Conservation (phyloP, 2,888 invertebrate genomes). For the Lydus trimaculatus region DNA sequence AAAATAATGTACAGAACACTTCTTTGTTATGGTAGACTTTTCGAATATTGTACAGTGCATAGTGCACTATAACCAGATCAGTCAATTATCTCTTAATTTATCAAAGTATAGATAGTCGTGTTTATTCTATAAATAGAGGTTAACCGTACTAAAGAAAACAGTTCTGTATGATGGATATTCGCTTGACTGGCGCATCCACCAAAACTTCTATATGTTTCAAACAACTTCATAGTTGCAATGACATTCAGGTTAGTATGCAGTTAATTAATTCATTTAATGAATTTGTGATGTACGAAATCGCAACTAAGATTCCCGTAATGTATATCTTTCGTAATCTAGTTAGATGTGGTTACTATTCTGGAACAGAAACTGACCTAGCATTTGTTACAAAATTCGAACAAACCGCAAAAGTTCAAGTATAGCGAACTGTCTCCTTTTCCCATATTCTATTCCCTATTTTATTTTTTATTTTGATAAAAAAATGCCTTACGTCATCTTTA, state of each 20-base stretch:
- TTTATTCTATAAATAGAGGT: no score
- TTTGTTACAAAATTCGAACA: slow-evolving; percentile 53
- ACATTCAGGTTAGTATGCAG: slow-evolving; percentile 9
- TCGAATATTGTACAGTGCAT: no score
- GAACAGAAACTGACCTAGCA: slow-evolving; percentile 53
- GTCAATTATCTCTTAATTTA: no score
- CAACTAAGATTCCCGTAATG: slow-evolving; percentile 49
- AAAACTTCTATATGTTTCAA: not conserved
- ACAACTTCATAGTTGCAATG: not conserved
- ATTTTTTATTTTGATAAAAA: not conserved
- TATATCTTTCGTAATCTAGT: slow-evolving; percentile 55
- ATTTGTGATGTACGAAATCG: slow-evolving; percentile 57
- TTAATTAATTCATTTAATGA: slow-evolving; percentile 54
- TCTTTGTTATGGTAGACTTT: no score
- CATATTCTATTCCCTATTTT: not conserved
- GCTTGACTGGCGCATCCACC: no score
- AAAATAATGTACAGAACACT: no score
- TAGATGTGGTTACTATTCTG: slow-evolving; percentile 54
- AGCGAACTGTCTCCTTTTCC: not conserved
- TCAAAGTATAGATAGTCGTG: no score
- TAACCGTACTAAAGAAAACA: no score
- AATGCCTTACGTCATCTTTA: not conserved
- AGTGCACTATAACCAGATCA: no score
- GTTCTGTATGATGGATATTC: no score
- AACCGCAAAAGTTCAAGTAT: slow-evolving; percentile 33